phyloP scores from a whole-genome alignment of 1,140 invertebrate species.

The Dinothrombium tinctorium region DNA sequence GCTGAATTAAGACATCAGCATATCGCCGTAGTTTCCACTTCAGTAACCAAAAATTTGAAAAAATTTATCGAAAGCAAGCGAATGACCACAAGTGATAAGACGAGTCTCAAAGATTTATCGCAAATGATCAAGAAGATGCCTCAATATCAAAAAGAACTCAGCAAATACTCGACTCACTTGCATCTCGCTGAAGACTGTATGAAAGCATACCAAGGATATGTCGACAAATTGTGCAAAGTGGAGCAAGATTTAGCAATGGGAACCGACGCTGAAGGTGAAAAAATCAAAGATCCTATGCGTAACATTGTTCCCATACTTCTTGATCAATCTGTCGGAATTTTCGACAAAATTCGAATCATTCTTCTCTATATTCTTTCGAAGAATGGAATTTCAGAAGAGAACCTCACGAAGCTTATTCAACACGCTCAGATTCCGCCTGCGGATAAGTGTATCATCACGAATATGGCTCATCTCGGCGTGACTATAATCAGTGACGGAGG shows the following conservation, averaged over 20 bases:
- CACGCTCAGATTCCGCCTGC: conserved; percentile 72
- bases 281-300: conserved; percentile 97
- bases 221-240: conserved; percentile 94
- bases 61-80: conserved; percentile 85
- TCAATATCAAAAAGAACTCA: conserved; percentile 97
- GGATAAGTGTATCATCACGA: conserved; percentile 85
- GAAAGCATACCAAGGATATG: conserved; percentile 84
- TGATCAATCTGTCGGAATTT: conserved; percentile 50
- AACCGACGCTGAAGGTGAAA: conserved; percentile 92
- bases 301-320: conserved; percentile 93
- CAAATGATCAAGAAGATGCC: conserved; percentile 99
- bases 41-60: conserved; percentile 45
- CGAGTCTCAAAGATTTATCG: conserved; percentile 83
- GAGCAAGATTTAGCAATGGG: conserved; percentile 86
- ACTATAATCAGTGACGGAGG: conserved; percentile 79
- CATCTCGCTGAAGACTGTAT: conserved; percentile 97
- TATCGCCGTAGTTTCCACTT: conserved; percentile 90
- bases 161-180: conserved; percentile 93
- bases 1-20: conserved; percentile 92
- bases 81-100: conserved; percentile 50
- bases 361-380: conserved; percentile 95
- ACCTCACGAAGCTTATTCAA: conserved; percentile 84
- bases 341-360: conserved; percentile 95
- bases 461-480: conserved; percentile 75
- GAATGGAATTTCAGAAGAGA: conserved; percentile 94